Evolutionary conservation across 2,113 vertebrate genomes (phyloP).

Genomic region (Polyodon spathula): DNA sequence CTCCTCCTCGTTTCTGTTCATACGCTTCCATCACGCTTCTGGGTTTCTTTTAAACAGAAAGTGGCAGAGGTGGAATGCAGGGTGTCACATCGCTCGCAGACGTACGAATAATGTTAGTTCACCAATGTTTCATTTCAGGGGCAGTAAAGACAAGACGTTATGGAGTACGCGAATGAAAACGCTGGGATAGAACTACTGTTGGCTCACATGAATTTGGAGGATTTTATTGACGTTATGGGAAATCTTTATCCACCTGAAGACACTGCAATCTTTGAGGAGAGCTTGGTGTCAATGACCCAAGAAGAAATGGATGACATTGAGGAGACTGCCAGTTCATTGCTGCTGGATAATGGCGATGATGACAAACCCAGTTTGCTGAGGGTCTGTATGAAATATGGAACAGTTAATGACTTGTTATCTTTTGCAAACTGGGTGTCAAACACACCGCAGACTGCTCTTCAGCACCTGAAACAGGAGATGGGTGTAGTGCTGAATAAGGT

Average conservation of each 20-base stretch:
- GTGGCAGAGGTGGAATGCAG: not conserved
- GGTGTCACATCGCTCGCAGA: not conserved
- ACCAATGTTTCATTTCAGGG: conserved; percentile 40
- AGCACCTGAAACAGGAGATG: conserved; percentile 63
- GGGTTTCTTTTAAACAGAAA: no score
- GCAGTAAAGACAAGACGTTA: conserved; percentile 37
- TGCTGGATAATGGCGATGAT: conserved; percentile 35
- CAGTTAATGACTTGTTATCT: conserved; percentile 72
- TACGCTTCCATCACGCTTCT: no score
- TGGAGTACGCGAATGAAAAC: conserved; percentile 87
- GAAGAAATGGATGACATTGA: conserved; percentile 65
- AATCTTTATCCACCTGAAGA: conserved; percentile 65
- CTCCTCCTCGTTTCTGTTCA: no score
- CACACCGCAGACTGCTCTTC: conserved; percentile 48
- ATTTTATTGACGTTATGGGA: conserved; percentile 83
- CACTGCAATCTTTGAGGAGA: conserved; percentile 58
- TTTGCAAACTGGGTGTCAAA: conserved; percentile 84
- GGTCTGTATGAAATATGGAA: conserved; percentile 70
- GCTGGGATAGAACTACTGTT: conserved; percentile 74
- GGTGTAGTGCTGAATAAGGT: conserved; percentile 89
- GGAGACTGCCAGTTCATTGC: conserved; percentile 45
- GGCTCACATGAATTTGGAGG: conserved; percentile 75
- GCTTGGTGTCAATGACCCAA: conserved; percentile 44
- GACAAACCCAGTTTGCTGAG: conserved; percentile 48
- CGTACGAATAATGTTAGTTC: not conserved